Base-by-base conservation (phyloP, 2,888 invertebrate species). In the Drosophila pseudotalamancana region DNA sequence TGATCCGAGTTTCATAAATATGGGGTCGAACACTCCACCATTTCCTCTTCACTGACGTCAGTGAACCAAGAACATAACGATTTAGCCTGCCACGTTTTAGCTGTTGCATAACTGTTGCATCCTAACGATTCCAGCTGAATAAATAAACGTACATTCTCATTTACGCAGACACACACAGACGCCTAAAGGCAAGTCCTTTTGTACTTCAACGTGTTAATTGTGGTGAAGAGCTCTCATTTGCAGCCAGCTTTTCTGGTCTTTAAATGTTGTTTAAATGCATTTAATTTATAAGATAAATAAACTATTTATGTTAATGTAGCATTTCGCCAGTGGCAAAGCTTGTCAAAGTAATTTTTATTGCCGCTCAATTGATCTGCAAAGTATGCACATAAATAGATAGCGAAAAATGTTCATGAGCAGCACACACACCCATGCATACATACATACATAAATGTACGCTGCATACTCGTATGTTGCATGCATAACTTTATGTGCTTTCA, bases 261-360 rank as follows among this genome's bases (percentile, higher is more conserved):
- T 46, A 37, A 23, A 34, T 57, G 21, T 18, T 6, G 16, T 16
- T 37, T 5, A 45, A 16, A 49, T 32, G 49, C 75, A 25, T 62
- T 62, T 78, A 64, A 75, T 81, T 81, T 72, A 69, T 75, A 64
- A 50, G 64, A 61, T 46, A 56, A 78, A 68, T 69, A 59, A 62
- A 64, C 66, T 77, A 64, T 75, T 79, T 78, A 69, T 81, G 67
- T 54, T 72, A 67, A 81, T 75, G 63, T 64, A 11, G 27, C n/a
- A 31, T 42, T 49, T 55, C 27, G 21, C 53, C 37, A 23, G 51
- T 31, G 6, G 25, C 19, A 35, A 19, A 18, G 37, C 29, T 21
- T 18, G 16, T 9, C 40, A 51, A 59, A 42, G 27, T 34, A 56
- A 69, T 55, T 65, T 66, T 71, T 50, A 3, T 45, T 62, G 35